These are phyloP conservation scores for Drosophila ambigua DNA, from an alignment of 1,140 invertebrate genomes.

Conservation along the genomic window DNA sequence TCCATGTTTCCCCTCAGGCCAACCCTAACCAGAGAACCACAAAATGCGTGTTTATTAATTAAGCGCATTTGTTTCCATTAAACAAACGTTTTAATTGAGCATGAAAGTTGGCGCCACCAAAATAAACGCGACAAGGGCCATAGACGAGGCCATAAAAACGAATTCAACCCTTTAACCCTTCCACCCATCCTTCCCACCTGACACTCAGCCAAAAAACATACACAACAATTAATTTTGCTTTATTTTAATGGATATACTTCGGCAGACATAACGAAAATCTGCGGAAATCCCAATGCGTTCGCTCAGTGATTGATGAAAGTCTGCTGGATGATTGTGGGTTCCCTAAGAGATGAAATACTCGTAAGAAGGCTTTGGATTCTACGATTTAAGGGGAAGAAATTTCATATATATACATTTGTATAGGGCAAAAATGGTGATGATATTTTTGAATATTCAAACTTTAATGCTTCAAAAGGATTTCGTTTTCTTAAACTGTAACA, in stretches of 20 bases:
- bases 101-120: constrained; percentile 77
- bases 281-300: constrained; percentile 39
- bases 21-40: constrained; percentile 53
- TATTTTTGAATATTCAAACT: too few species aligned
- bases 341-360: background rate
- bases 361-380: too few species aligned
- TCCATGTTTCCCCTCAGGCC: background rate
- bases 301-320: constrained; percentile 57
- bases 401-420: too few species aligned
- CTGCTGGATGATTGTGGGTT: background rate
- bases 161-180: constrained; percentile 27
- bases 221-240: constrained; percentile 78
- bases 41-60: constrained; percentile 84
- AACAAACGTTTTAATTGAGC: constrained; percentile 83
- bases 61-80: constrained; percentile 84
- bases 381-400: too few species aligned
- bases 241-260: constrained; percentile 75
- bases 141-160: constrained; percentile 54
- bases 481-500: too few species aligned
- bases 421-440: too few species aligned
- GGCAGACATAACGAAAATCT: constrained; percentile 56
- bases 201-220: constrained; percentile 29
- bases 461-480: too few species aligned
- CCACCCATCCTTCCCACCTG: constrained; percentile 6
- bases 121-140: constrained; percentile 59